Base-by-base conservation (phyloP, 2,113 vertebrate genomes). In the Leiothrix lutea region DNA sequence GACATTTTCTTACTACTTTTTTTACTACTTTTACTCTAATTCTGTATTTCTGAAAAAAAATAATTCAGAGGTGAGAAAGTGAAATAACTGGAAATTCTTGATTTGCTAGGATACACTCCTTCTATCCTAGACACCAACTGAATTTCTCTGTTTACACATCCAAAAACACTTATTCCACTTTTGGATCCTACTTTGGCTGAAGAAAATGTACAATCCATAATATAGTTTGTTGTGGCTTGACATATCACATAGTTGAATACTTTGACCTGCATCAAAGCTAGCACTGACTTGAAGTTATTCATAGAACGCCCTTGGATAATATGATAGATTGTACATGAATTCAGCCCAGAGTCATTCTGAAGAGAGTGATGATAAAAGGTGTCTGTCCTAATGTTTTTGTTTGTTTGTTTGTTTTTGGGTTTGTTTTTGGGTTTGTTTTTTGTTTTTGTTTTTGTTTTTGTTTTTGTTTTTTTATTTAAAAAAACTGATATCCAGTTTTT, bases 251-350 rank as follows among this genome's bases (percentile, higher is more conserved):
- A 88, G 94, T 94, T 91, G 44, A 97, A 97, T 95, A 94, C 69
- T 97, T 94, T 96, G 95, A 96, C 97, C 94, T 96, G 74, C 89
- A 95, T 92, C 94, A 97, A 95, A 96, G 90, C 79, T 60, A 92
- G 64, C 35, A 71, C 53, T 95, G 81, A 54, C 75, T 96, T 94
- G 86, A 67, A 88, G 91, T 92, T 97, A 96, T 98, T 97, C 78
- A 95, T 85, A 96, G 92, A 97, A 96, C 74, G 81, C 56, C 94
- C 94, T 97, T 95, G 88, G 92, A 95, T 97, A 96, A 97, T 90
- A 69, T 67, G 88, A 93, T 85, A 97, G 87, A 93, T 94, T 93
- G 83, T 74, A 94, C 62, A 88, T 31, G 19, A 94, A 97, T 93
- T 95, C 84, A 86, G 87, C 70, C 62, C 88, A 93, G 88, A 95